These are phyloP conservation scores for Manduca sexta DNA, from an alignment of 1,140 invertebrate genomes.

Conservation along the genomic window DNA sequence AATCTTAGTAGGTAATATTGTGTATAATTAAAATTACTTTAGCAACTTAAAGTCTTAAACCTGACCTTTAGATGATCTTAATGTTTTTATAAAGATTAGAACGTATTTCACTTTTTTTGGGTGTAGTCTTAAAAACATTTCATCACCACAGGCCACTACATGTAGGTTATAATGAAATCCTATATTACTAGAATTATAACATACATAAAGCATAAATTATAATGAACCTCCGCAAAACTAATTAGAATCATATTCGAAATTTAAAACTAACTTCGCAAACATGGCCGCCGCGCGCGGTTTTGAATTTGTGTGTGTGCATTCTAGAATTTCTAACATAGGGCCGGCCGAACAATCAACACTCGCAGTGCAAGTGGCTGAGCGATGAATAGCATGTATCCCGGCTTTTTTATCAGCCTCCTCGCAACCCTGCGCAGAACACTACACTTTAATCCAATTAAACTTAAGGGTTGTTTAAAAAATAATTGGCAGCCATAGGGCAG, in stretches of 20 bases:
- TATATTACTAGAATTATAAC: neutral
- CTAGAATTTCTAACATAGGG: neutral
- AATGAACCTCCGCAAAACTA: neutral
- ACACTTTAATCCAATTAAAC: slow-evolving; percentile 5
- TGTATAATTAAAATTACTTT: too few relatives aligned
- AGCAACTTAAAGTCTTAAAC: too few relatives aligned
- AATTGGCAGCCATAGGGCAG: slow-evolving; percentile 1
- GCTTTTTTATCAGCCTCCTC: slow-evolving; percentile 2
- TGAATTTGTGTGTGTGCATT: neutral
- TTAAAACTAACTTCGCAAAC: neutral
- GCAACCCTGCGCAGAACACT: neutral
- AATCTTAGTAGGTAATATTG: too few relatives aligned
- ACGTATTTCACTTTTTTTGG: too few relatives aligned
- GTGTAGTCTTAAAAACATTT: too few relatives aligned
- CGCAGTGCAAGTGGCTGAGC: neutral
- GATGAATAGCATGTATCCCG: slow-evolving; percentile 5
- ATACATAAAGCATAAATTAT: neutral
- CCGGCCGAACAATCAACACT: slow-evolving; percentile 1
- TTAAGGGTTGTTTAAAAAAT: slow-evolving; percentile 5
- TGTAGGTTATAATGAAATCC: neutral
- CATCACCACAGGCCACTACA: too few relatives aligned
- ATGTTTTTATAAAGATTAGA: too few relatives aligned
- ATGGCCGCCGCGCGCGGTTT: neutral
- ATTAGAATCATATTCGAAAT: neutral
- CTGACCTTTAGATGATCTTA: too few relatives aligned